Percentiles rank a stretch among this genome's conserved stretches.
phyloP scores from a whole-genome alignment of 2,797 vertebrate genomes.

The Coluber constrictor region DNA sequence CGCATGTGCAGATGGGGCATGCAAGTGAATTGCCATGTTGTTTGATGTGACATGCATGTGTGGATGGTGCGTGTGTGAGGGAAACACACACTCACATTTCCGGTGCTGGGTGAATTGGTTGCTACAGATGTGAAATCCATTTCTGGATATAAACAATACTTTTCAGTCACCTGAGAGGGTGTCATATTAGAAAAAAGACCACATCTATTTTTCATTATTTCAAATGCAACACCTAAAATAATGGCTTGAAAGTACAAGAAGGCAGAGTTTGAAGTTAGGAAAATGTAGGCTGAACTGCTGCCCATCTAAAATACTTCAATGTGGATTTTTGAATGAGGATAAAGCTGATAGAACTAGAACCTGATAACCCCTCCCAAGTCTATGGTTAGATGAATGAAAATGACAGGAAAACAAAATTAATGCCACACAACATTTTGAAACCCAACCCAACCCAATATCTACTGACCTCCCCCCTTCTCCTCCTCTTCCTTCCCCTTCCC shows the following conservation, averaged over 20 bases:
- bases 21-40: too few species aligned
- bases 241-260: not conserved
- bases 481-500: too few species aligned
- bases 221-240: not conserved
- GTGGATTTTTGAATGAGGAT: not conserved
- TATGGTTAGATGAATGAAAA: not conserved
- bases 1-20: too few species aligned
- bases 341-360: not conserved
- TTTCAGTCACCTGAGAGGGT: not conserved
- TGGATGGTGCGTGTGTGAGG: accelerated
- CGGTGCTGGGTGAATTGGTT: too few species aligned
- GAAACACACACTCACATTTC: too few species aligned
- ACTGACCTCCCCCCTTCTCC: not conserved
- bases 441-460: not conserved
- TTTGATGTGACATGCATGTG: too few species aligned
- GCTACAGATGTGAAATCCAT: too few species aligned
- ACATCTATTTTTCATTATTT: not conserved
- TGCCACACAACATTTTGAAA: not conserved
- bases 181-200: not conserved
- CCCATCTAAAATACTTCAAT: not conserved
- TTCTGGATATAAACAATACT: not conserved
- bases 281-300: not conserved
- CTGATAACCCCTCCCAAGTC: not conserved
- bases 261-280: not conserved
- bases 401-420: not conserved